A percentile compares a stretch with the other conserved stretches of the same genome.
Conservation (phyloP, 2,797 vertebrate genomes). For the Paramormyrops hopkinsi region DNA sequence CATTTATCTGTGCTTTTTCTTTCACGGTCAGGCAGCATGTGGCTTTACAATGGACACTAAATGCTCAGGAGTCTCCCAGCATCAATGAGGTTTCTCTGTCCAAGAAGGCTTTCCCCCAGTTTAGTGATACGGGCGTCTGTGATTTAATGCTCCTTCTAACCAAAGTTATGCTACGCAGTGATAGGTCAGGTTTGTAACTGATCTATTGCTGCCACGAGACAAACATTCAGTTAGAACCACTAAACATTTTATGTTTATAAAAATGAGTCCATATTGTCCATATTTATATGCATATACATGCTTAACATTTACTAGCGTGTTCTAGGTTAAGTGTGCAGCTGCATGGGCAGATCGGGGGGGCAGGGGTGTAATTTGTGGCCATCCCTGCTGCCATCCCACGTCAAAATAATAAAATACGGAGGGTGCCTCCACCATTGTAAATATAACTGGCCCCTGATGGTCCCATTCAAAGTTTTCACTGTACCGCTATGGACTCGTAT, state of each 20-base stretch:
- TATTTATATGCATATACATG: not conserved
- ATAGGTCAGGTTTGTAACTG: not conserved
- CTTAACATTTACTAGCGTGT: not conserved
- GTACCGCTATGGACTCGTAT: not conserved
- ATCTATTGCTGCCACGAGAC: not conserved
- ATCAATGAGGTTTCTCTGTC: not conserved
- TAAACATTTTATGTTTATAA: not conserved
- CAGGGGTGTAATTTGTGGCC: not conserved
- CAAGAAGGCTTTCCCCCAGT: not conserved
- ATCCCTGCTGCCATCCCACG: not conserved
- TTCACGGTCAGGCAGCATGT: not conserved
- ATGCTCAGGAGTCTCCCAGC: not conserved
- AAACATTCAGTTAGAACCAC: not conserved
- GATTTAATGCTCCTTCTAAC: not conserved
- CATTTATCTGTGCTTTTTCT: not conserved
- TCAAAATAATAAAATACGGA: not conserved
- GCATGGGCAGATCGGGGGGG: not conserved
- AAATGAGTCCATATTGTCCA: not conserved
- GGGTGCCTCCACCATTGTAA: not conserved
- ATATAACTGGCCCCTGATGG: not conserved
- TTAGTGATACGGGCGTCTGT: not conserved
- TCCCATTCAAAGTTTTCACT: not conserved
- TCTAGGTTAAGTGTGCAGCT: no score
- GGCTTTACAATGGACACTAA: not conserved
- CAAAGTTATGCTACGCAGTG: not conserved